Conservation (phyloP, 2,888 invertebrate genomes). For the Fissipunctia ypsillon region DNA sequence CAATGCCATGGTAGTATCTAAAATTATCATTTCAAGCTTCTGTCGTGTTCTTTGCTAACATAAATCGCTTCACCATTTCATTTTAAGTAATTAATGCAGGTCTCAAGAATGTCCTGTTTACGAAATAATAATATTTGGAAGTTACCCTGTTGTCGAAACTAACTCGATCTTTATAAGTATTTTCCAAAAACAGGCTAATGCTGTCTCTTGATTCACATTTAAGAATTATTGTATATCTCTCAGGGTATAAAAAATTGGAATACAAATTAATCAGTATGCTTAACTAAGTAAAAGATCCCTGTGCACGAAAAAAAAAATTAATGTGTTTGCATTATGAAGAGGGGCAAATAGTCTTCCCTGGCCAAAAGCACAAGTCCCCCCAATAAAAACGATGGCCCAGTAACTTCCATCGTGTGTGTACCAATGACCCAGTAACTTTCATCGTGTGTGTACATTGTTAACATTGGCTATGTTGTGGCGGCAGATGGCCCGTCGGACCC, state of each 20-base stretch:
- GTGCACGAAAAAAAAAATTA: neutral
- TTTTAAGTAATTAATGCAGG: constrained; percentile 64
- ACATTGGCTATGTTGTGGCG: constrained; percentile 73
- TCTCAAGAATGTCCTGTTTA: constrained; percentile 26
- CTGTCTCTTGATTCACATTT: neutral
- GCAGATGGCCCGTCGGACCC: constrained; percentile 85
- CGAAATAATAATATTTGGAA: constrained; percentile 52
- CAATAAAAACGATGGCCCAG: constrained; percentile 21
- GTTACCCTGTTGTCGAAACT: constrained; percentile 29
- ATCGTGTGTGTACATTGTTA: constrained; percentile 51
- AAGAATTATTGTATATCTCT: neutral
- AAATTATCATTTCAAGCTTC: constrained; percentile 76
- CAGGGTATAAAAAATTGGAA: constrained; percentile 1
- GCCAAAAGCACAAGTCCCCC: neutral
- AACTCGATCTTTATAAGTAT: too few species aligned
- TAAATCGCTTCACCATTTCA: constrained; percentile 81
- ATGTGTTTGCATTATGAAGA: neutral
- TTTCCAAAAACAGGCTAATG: neutral
- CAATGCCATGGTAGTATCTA: constrained; percentile 56
- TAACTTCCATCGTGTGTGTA: constrained; percentile 27
- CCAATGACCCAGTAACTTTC: constrained; percentile 25
- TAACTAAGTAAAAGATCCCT: neutral
- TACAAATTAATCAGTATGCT: neutral
- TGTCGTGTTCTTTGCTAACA: constrained; percentile 84
- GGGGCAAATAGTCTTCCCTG: constrained; percentile 1